Base-by-base conservation (phyloP, 2,113 vertebrate species). In the Cottus gobio region DNA sequence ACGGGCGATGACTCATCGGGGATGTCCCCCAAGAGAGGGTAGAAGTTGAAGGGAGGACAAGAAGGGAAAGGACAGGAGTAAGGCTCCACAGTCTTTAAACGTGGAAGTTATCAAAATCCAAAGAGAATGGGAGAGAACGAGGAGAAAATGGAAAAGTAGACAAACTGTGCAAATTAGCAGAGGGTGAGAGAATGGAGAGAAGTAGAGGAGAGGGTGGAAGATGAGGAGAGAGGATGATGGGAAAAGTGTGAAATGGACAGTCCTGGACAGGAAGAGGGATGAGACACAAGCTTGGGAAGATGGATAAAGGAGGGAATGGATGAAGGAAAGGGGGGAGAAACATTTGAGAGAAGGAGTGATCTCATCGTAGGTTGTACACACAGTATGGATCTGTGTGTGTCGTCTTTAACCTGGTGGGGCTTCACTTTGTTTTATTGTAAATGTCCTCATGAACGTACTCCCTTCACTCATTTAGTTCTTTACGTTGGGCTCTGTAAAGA, bases 1-100 rank as follows among this genome's bases (percentile, higher is more conserved):
- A 88, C 80, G 66, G 71, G 34, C 34, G 64, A 84, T 91, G 85
- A 91, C 26, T 89, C 90, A 89, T 52, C 82, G 63, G 77, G 69
- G 77, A 73, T 79, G 79, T 85, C 70, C 75, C 82, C 26, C 31
- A 16, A 57, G 60, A 42, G 42, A 80, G 60, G 66, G 63, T 36
- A 78, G 26, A 26, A 81, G 80, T 75, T 81, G 61, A 79, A 63
- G 37, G 52, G 75, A 84, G 76, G 72, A 80, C 72, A 61, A 37
- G 22, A 56, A 54, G 31, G 64, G 34, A 63, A 57, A 63, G 54
- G 44, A 42, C 12, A 46, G 11, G 48, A 66, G 28, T 37, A 46
- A 34, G 39, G 30, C 31, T 52, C 42, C 54, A 28, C 12, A 37
- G 26, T 42, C 22, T 50, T 31, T 26, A 16, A 75, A 30, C 61